Base-by-base conservation (phyloP, 2,888 invertebrate species). In the Heliconius cydno region DNA sequence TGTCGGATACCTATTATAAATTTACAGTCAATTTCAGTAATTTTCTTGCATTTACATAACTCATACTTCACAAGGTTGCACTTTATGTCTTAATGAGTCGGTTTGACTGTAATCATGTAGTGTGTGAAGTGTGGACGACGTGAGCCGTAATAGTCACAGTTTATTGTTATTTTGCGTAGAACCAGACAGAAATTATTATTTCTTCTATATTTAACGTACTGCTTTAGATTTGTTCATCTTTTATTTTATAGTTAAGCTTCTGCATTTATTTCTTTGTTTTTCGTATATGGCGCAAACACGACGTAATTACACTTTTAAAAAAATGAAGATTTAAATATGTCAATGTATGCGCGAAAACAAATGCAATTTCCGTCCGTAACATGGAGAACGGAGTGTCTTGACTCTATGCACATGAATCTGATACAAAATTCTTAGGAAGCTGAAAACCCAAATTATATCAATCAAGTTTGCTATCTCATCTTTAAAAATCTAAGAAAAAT, bases 141-240 rank as follows among this genome's bases (percentile, higher is more conserved):
- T 12, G 38, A 5, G 38, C 25, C 2, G 12, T 70, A 70, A 41
- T 41, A 41, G 15, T 13, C 41, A 41, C 68, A 41, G 41, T 70
- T 70, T 70, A 70, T 13, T 70, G 68, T 70, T 70, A 70, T 70
- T 5, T 41, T 41, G 41, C 41, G 25, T 1, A 15, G 68, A 41
- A 38, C 25, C 68, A 3, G 68, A 70, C 41, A 41, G 41, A 41
- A 70, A 41, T 6, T 2, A 25, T 25, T 70, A 70, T 70, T 70
- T 41, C 68, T n/a, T 70, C 38, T 41, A 25, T 70, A 70, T 70
- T n/a, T 70, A 68, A 38, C 22, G 10, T n/a, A n/a, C 38, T 22
- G 34, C 9, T 67, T 34, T 12, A 68, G 22, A 68, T 68, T 12
- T n/a, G 10, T 19, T n/a, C 22, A 13, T 34, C 1, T 67, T 22